Evolutionary conservation across 1,140 invertebrate genomes (phyloP).

Genomic region (Reticulitermes speratus): DNA sequence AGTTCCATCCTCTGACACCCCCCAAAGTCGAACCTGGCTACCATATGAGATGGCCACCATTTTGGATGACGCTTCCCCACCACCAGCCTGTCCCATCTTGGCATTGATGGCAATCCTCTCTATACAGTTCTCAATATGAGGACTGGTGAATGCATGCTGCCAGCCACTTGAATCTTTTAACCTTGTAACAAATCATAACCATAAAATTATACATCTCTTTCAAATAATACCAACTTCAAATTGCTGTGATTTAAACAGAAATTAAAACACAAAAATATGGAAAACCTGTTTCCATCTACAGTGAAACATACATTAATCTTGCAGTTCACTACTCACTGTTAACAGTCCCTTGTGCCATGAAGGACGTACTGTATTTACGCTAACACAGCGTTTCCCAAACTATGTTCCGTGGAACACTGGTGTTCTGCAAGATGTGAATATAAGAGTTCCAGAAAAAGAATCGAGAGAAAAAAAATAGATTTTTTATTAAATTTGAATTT

Average conservation of each 20-base stretch:
- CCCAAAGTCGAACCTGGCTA: constrained; percentile 84
- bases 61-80: constrained; percentile 60
- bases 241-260: neutral
- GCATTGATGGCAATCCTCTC: constrained; percentile 93
- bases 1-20: constrained; percentile 77
- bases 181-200: constrained; percentile 50
- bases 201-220: constrained; percentile 22
- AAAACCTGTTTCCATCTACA: neutral
- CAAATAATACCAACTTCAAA: neutral
- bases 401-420: no score
- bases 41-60: constrained; percentile 90
- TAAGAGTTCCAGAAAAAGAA: no score
- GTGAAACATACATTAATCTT: neutral
- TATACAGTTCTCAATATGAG: constrained; percentile 84
- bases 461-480: no score
- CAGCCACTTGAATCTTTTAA: constrained; percentile 94
- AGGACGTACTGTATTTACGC: no score
- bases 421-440: no score
- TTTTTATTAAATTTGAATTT: no score
- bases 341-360: no score
- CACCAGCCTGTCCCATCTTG: constrained; percentile 69
- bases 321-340: no score
- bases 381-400: no score
- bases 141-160: constrained; percentile 92
- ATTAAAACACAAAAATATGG: neutral